Base-by-base conservation (phyloP, 2,888 invertebrate species). In the Cyclophora punctaria region DNA sequence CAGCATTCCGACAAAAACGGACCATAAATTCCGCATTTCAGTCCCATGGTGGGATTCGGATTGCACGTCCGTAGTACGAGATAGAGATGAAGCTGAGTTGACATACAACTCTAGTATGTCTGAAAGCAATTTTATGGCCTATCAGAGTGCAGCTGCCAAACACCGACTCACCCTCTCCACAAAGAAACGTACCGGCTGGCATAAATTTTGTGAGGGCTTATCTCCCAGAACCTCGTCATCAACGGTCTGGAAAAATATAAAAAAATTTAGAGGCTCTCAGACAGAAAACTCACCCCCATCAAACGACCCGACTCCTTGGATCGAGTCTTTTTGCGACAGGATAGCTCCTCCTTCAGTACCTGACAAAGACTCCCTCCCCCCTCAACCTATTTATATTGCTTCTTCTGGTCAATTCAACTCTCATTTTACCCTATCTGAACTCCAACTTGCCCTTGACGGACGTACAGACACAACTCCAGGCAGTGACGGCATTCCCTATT, bases 101-200 rank as follows among this genome's bases (percentile, higher is more conserved):
- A 35, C 5, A 3, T 55, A 49, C 34, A 46, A 47, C 6, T 0
- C 3, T 2, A 5, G 7, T 5, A 49, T 54, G 54, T 44, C 49
- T 3, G 1, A 6, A 5, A 41, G 47, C 35, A 50, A 55, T 3
- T 47, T 45, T 41, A n/a, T 47, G 1, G 35, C 3, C 7, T 52
- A 45, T 7, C 46, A 50, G 45, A n/a, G 43, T 7, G 7, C 44
- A n/a, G 45, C 49, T 4, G 52, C 55, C 3, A 47, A 46, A 5
- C 1, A 34, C 35, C 44, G 6, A 34, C 46, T 41, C 7, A 3
- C 34, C 35, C 34, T 47, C 3, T 46, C 46, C 0, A 34, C 41
- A 35, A 57, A 50, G 20, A 57, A 54, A 44, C 47, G 44, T 33
- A n/a, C 4, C 2, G 54, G 52, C 3, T 57, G 56, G 52, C 46